These are phyloP conservation scores for Sapajus apella DNA, from an alignment of 2,113 vertebrate species.

Conservation along the genomic window DNA sequence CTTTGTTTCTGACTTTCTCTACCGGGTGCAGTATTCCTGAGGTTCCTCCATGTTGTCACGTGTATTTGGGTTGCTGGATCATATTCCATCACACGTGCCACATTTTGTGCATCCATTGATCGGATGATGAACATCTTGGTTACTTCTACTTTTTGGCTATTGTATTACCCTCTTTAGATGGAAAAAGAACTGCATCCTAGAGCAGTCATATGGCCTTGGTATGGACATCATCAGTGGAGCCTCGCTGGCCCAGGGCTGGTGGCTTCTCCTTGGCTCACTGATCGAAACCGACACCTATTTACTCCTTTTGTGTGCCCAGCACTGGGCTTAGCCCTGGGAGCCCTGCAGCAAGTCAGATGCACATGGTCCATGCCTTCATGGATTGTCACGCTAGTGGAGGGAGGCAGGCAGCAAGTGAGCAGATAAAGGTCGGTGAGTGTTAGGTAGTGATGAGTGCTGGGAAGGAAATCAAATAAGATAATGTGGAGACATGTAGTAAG, in stretches of 20 bases:
- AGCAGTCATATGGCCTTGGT: background rate
- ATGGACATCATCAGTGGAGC: background rate
- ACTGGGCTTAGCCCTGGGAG: background rate
- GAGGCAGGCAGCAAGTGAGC: background rate
- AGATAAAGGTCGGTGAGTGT: background rate
- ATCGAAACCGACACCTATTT: background rate
- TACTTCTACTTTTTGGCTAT: background rate
- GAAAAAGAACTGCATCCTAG: background rate
- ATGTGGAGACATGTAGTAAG: background rate
- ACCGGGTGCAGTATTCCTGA: background rate
- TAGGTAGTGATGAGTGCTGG: rapidly evolving
- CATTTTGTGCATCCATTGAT: background rate
- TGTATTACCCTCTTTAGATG: background rate
- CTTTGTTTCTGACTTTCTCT: background rate
- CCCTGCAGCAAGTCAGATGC: background rate
- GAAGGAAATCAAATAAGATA: background rate
- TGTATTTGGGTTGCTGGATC: background rate
- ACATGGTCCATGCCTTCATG: background rate
- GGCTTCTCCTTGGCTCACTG: background rate
- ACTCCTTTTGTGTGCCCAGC: background rate
- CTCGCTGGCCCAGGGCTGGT: background rate
- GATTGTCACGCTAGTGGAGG: background rate
- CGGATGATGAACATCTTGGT: background rate
- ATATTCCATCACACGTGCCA: no score
- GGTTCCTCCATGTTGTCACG: rapidly evolving